Conservation (phyloP, 2,797 vertebrate species). For the Poliocrania exsul region DNA sequence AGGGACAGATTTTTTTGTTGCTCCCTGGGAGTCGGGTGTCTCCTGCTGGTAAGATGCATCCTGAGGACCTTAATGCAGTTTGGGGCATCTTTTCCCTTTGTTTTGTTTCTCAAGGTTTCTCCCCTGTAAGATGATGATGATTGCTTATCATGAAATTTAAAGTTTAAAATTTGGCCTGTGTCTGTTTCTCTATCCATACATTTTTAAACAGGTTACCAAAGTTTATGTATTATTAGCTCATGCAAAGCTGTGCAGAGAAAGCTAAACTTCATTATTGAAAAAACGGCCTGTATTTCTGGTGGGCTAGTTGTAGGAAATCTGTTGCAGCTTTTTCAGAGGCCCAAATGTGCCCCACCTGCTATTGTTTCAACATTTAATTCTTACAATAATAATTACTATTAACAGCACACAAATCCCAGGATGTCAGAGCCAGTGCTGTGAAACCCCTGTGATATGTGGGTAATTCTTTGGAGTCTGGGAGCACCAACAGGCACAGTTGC, state of each 20-base stretch:
- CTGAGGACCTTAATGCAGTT: neutral
- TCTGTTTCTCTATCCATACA: neutral
- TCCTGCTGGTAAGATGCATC: neutral
- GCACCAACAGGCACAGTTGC: neutral
- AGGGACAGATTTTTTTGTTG: neutral
- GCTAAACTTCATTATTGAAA: neutral
- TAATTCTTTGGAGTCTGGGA: neutral
- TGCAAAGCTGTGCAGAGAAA: neutral
- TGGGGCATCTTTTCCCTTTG: neutral
- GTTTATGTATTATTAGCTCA: neutral
- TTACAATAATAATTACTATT: neutral
- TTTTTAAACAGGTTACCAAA: neutral
- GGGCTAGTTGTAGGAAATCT: neutral
- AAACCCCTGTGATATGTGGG: neutral
- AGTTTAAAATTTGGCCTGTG: neutral
- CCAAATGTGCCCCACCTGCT: neutral
- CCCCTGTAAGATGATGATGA: neutral
- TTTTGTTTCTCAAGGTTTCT: neutral
- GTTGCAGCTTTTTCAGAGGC: neutral
- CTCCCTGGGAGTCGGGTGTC: neutral
- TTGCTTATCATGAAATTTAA: neutral
- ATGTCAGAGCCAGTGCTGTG: neutral
- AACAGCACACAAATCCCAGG: fast-evolving
- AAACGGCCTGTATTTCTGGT: neutral
- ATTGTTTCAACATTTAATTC: neutral